Evolutionary conservation across 37 sponge, comb jelly and placozoan species (phyloP).

Genomic region (Trichoplax adhaerens): DNA sequence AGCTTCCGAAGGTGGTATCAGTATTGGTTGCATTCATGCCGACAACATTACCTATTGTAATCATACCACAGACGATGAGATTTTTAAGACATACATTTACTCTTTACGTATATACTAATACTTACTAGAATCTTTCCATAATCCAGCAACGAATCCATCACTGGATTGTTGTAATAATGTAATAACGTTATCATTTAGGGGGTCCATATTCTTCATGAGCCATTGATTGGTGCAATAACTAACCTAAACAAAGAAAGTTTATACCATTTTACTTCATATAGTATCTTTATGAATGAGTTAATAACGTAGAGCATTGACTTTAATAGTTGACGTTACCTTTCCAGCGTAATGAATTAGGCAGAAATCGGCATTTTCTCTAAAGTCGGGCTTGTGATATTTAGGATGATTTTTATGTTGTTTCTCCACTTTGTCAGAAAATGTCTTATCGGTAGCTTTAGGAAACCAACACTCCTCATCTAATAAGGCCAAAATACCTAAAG

Average conservation of each 20-base stretch:
- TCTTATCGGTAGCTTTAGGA: constrained; percentile 94
- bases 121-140: constrained; percentile 85
- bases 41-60: constrained; percentile 42
- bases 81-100: background rate
- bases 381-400: constrained; percentile 85
- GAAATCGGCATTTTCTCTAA: constrained; percentile 87
- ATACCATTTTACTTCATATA: background rate
- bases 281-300: background rate
- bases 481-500: constrained; percentile 88
- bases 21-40: constrained; percentile 40
- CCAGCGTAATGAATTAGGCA: constrained; percentile 89
- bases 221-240: constrained; percentile 76
- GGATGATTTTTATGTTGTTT: constrained; percentile 47
- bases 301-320: too few species aligned
- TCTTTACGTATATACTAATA: background rate
- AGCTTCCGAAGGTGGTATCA: constrained; percentile 25
- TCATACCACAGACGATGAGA: background rate
- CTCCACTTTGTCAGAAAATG: constrained; percentile 68
- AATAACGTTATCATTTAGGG: constrained; percentile 90
- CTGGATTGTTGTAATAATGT: constrained; percentile 61
- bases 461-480: constrained; percentile 99
- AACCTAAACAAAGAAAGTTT: constrained; percentile 35
- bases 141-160: constrained; percentile 60
- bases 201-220: constrained; percentile 99
- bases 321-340: constrained; percentile 36